Evolutionary conservation across 92 coral and sea anemone genomes (phyloP), one percentile per base, ranked within the genome.

Genomic region (Siderastrea radians): DNA sequence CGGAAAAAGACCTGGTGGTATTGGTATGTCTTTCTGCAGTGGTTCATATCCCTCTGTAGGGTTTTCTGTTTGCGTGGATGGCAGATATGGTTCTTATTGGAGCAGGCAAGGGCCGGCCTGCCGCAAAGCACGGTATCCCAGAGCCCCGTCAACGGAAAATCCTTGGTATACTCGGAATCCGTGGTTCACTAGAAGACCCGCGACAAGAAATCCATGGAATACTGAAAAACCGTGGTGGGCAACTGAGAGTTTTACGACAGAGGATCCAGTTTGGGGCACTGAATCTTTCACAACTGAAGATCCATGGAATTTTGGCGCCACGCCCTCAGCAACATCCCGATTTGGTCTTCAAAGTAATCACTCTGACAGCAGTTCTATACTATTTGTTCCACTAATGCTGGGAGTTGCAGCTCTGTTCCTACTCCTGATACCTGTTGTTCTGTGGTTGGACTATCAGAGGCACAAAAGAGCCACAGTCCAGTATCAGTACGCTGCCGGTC

Each of bases 21-120:
- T 86, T 26, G 90, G 91, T 10, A 69, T 93, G 78, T 10, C 84
- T 11, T 94, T 92, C 85, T 94, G 97, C 48, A 68, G 73, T 47
- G 68, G 66, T 3, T 68, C 80, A 3, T 85, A 81, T 74, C 93
- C 93, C 1, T 86, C 84, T 1, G 72, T 75, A 52, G 75, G 91
- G 67, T 92, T 62, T 79, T 88, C 80, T 4, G 50, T 92, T 49
- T 94, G 97, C 54, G 61, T 62, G 70, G 95, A 86, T 17, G 46
- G 72, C 47, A 80, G 49, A 11, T 53, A 49, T 58, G 17, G 13
- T 45, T 72, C 74, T 1, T 67, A 74, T 16, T 86, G 89, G 92
- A 6, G 60, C 1, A 46, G 89, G 6, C 61, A 72, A 84, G 94
- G 91, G 15, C 10, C 6, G 4, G 64, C 71, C 0, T 93, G 96